Evolutionary conservation across 2,113 vertebrate genomes (phyloP), one percentile per base, ranked within the genome.

Genomic region (Gnathonemus echidnorhynchus): DNA sequence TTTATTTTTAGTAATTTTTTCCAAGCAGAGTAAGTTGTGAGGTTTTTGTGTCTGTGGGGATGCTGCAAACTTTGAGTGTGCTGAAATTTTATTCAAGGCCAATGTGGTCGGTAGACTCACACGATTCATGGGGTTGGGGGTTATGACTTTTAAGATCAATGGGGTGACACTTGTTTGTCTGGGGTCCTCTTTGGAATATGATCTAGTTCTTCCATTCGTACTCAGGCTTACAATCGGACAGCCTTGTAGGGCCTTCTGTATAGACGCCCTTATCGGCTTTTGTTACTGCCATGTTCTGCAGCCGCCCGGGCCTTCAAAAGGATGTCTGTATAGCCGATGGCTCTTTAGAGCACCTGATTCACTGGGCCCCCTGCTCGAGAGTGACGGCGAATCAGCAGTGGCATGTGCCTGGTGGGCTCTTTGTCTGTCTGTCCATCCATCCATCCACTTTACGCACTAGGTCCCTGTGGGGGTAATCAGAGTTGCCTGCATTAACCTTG

Each of bases 401-500:
- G 58, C 90, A 77, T 89, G 90, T 70, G 88, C 66, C 90, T 52
- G 86, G 80, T 90, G 39, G 39, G 52, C 89, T 89, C 90, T 46
- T 5, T 46, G 17, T 84, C 35, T 84, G 7, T 84, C 35, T n/a
- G 19, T 95, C 94, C 27, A 94, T 94, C 94, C 94, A 94, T 94
- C 94, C 93, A 92, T 86, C 91, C 89, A 94, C 92, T 90, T 87
- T 90, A 93, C 92, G 91, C 92, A 91, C 93, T 94, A 92, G 94
- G 93, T 91, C 93, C 93, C 93, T 91, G 92, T 93, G 89, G 93
- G 90, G 94, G 93, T 95, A 95, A 95, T 95, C 93, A 94, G 92
- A 94, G 93, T 90, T 53, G 94, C 95, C 95, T 94, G 94, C 94
- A 95, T 96, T 95, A 95, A 96, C 94, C 95, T 95, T 94, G 94